Conservation (phyloP, 1,140 invertebrate genomes). For the Penaeus chinensis region DNA sequence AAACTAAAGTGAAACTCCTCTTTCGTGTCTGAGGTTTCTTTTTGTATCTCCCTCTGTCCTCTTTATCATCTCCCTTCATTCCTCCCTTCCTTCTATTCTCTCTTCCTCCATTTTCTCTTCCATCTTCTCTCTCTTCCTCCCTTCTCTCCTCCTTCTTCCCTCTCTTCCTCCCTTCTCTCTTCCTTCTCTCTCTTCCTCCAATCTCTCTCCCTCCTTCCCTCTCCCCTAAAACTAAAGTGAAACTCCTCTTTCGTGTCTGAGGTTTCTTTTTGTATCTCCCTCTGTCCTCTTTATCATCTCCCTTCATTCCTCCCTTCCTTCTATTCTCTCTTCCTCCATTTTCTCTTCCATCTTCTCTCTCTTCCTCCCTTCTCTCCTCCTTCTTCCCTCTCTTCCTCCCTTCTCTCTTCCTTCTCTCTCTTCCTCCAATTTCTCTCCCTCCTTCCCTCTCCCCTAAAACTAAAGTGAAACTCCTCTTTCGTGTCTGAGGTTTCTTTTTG, state of each 20-base stretch:
- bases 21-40: neutral
- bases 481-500: neutral
- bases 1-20: neutral
- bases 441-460: neutral
- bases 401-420: neutral
- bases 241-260: no score
- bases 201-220: neutral
- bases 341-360: no score
- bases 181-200: neutral
- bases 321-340: neutral
- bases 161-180: neutral
- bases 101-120: no score
- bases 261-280: neutral
- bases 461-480: neutral
- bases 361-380: fast-evolving
- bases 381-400: neutral
- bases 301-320: neutral
- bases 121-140: no score
- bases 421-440: neutral
- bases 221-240: no score
- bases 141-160: neutral
- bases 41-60: neutral
- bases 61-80: neutral
- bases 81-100: neutral
- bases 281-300: no score